A percentile compares a stretch with the other conserved stretches of the same genome.
These are phyloP conservation scores for Hydrozoanthus tunicans DNA, from an alignment of 64 coral and sea anemone species.

Conservation along the genomic window DNA sequence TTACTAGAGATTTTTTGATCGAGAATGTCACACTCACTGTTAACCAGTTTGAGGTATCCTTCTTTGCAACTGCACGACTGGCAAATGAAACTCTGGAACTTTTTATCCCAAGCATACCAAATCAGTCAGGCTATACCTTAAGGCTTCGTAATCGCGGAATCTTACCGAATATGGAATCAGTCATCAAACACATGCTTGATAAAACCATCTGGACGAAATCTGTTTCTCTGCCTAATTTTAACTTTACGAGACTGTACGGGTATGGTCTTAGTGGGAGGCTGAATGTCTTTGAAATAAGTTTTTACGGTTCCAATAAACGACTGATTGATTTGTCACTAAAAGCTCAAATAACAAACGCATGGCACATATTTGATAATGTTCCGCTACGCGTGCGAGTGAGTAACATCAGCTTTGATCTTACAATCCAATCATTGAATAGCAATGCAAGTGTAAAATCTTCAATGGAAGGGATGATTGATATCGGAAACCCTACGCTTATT, in stretches of 20 bases:
- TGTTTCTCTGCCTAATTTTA: slow-evolving; percentile 47
- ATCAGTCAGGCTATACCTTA: slow-evolving; percentile 28
- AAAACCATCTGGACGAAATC: slow-evolving; percentile 11
- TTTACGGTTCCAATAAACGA: slow-evolving; percentile 6
- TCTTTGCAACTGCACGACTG: not conserved
- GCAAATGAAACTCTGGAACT: slow-evolving; percentile 36
- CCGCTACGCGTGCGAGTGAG: not conserved
- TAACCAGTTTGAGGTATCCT: slow-evolving; percentile 21
- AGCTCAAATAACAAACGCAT: not conserved
- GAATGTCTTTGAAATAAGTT: slow-evolving; percentile 32
- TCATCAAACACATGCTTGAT: slow-evolving; percentile 9
- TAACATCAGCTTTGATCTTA: slow-evolving; percentile 28
- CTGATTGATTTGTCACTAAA: slow-evolving; percentile 15
- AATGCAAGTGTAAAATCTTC: slow-evolving; percentile 12
- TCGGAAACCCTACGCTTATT: slow-evolving; percentile 51
- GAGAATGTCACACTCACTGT: slow-evolving; percentile 29
- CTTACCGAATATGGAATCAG: slow-evolving; percentile 31
- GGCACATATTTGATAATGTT: slow-evolving; percentile 44
- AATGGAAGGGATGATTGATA: slow-evolving; percentile 17
- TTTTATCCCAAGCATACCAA: not conserved
- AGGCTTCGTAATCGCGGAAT: not conserved
- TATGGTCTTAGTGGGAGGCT: slow-evolving; percentile 20
- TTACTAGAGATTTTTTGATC: slow-evolving; percentile 32
- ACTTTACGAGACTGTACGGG: slow-evolving; percentile 45
- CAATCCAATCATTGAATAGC: slow-evolving; percentile 6